Evolutionary conservation across 2,113 vertebrate species (phyloP).

Genomic region (Sebastes schlegelii): DNA sequence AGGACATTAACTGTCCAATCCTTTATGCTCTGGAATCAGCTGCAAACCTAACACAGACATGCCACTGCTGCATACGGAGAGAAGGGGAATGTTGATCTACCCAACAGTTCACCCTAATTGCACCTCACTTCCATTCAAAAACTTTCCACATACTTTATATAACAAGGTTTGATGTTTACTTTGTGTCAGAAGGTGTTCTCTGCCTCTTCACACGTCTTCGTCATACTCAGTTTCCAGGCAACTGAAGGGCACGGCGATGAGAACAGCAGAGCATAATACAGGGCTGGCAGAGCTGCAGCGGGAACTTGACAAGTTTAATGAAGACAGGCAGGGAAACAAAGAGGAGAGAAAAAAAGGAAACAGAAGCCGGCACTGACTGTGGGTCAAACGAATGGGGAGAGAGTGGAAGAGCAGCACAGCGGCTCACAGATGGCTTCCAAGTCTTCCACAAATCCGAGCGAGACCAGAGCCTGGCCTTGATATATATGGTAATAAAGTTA

Average conservation of each 20-base stretch:
- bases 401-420: constrained; percentile 24
- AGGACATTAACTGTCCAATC: neutral
- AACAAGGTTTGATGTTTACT: constrained; percentile 61
- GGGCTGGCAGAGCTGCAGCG: constrained; percentile 62
- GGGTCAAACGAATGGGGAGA: constrained; percentile 58
- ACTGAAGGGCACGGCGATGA: constrained; percentile 75
- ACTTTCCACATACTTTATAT: constrained; percentile 43
- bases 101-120: constrained; percentile 22
- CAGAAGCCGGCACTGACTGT: constrained; percentile 42
- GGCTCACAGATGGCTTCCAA: constrained; percentile 41
- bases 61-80: neutral
- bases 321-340: constrained; percentile 78
- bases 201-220: constrained; percentile 56
- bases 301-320: constrained; percentile 78
- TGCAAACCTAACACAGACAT: constrained; percentile 8
- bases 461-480: constrained; percentile 48
- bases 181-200: constrained; percentile 68
- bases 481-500: constrained; percentile 70
- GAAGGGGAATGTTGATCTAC: neutral
- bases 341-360: constrained; percentile 30
- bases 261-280: constrained; percentile 65
- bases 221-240: constrained; percentile 77
- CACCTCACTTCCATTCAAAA: constrained; percentile 26
- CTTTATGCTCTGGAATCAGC: constrained; percentile 1
- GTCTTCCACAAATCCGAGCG: constrained; percentile 20